Conservation (phyloP, 1,140 invertebrate genomes). For the Drosophila orena region DNA sequence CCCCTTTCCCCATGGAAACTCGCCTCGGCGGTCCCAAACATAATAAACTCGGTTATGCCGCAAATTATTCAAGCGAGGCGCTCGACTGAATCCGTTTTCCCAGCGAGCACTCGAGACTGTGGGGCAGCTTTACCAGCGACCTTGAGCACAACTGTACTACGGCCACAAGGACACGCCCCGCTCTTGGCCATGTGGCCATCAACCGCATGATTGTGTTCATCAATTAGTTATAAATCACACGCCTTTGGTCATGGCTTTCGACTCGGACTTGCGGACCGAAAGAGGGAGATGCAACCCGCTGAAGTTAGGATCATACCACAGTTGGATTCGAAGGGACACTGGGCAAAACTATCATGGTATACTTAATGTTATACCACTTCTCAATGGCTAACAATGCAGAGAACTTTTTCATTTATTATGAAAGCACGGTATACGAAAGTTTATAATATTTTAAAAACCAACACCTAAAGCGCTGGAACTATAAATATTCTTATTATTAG, state of each 20-base stretch:
- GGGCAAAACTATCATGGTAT: neutral
- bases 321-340: conserved; percentile 12
- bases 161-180: conserved; percentile 16
- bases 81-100: conserved; percentile 70
- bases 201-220: conserved; percentile 72
- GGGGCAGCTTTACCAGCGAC: conserved; percentile 25
- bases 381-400: too few species aligned
- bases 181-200: conserved; percentile 39
- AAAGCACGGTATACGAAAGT: too few species aligned
- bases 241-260: conserved; percentile 27
- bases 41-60: conserved; percentile 75
- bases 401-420: too few species aligned
- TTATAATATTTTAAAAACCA: too few species aligned
- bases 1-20: neutral
- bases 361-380: too few species aligned
- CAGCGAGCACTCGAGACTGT: conserved; percentile 21
- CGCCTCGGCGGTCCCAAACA: conserved; percentile 11
- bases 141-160: conserved; percentile 62
- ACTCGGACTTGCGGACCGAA: conserved; percentile 20
- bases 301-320: conserved; percentile 28
- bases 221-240: conserved; percentile 79
- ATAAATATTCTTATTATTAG: too few species aligned
- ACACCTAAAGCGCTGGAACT: too few species aligned
- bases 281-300: conserved; percentile 18
- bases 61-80: conserved; percentile 75